A percentile compares a stretch with the other conserved stretches of the same genome.
Evolutionary conservation across 2,888 invertebrate genomes (phyloP).

Genomic region (Hermodice carunculata): DNA sequence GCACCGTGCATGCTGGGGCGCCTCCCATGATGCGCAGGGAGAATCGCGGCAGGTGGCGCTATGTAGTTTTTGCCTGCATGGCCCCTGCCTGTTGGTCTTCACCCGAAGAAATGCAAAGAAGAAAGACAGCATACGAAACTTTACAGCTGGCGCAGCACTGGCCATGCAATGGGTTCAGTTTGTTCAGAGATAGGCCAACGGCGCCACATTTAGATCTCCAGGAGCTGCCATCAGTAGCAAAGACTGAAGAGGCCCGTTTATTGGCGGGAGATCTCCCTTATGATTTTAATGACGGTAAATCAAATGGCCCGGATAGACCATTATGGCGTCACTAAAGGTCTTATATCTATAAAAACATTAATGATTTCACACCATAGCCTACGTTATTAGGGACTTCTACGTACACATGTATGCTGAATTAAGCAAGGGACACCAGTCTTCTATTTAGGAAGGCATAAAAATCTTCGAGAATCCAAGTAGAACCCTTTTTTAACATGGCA

Average conservation of each 20-base stretch:
- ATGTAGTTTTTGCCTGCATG: conserved; percentile 57
- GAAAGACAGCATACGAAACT: conserved; percentile 48
- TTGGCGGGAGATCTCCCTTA: conserved; percentile 22
- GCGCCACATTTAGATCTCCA: neutral
- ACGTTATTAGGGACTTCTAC: too few relatives aligned
- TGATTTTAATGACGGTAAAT: conserved; percentile 24
- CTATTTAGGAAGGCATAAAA: too few relatives aligned
- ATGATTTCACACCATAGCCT: too few relatives aligned
- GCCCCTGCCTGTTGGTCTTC: conserved; percentile 58
- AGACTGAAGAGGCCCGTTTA: conserved; percentile 38
- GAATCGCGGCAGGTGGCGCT: conserved; percentile 56
- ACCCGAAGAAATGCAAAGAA: conserved; percentile 43
- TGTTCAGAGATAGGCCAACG: conserved; percentile 27
- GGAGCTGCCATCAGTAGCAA: conserved; percentile 42
- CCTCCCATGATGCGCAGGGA: conserved; percentile 46
- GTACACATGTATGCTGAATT: too few relatives aligned
- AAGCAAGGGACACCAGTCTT: too few relatives aligned
- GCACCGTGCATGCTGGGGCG: conserved; percentile 59
- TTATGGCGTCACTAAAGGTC: too few relatives aligned
- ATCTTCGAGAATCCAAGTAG: too few relatives aligned
- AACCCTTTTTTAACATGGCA: too few relatives aligned
- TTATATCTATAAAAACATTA: too few relatives aligned
- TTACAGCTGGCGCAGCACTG: conserved; percentile 52
- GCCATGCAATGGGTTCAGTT: conserved; percentile 49
- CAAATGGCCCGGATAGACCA: conserved; percentile 25